phyloP scores from a whole-genome alignment of 2,797 vertebrate genomes.

The Enteromius mattozi region DNA sequence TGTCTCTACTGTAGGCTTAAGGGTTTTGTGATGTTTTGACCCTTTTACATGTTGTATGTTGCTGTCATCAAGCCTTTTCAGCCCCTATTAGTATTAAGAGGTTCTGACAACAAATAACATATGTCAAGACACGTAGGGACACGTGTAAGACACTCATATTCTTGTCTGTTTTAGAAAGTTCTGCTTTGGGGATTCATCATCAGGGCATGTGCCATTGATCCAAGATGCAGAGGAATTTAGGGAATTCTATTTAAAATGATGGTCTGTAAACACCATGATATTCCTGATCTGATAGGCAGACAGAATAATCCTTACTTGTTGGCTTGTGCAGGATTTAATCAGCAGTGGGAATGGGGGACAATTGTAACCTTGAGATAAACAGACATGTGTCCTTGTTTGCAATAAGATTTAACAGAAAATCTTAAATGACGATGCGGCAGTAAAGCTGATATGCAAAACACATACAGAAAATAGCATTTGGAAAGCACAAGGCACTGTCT shows the following conservation, averaged over 20 bases:
- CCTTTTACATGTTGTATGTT: constrained; percentile 15
- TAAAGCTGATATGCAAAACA: background rate
- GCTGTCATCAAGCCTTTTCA: constrained; percentile 19
- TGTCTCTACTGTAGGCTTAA: constrained; percentile 13
- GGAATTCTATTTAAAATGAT: constrained; percentile 60
- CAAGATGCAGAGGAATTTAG: constrained; percentile 53
- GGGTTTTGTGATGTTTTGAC: background rate
- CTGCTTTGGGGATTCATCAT: constrained; percentile 31
- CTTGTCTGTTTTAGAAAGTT: constrained; percentile 57
- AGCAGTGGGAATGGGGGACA: background rate
- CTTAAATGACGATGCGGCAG: background rate
- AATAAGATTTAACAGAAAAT: background rate
- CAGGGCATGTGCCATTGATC: constrained; percentile 32
- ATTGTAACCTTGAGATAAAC: background rate
- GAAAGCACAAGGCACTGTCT: background rate
- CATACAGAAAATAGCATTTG: background rate
- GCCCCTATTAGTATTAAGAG: background rate
- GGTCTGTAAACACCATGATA: constrained; percentile 10
- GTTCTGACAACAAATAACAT: constrained; percentile 10
- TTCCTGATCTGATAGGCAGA: constrained; percentile 34
- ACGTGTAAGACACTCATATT: constrained; percentile 30
- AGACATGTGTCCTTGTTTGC: background rate
- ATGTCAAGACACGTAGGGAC: constrained; percentile 62
- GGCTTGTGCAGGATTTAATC: background rate
- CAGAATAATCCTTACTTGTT: background rate